These are phyloP conservation scores for Nomada ferruginata DNA, from an alignment of 2,888 invertebrate species.

Conservation along the genomic window DNA sequence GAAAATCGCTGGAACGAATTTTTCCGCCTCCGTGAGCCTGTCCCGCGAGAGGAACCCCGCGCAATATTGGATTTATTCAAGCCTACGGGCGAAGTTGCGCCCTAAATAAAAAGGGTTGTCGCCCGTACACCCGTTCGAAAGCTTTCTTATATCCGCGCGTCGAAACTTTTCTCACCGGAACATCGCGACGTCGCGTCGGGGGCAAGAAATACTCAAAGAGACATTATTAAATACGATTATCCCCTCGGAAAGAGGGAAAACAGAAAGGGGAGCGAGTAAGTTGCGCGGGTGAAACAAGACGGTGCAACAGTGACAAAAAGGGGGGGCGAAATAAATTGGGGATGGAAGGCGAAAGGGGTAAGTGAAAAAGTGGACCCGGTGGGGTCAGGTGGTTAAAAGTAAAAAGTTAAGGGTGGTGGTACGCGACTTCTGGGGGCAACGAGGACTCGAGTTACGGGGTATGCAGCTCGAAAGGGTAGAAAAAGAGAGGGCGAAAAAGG, in stretches of 20 bases:
- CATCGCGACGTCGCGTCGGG: conserved; percentile 73
- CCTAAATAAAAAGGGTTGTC: conserved; percentile 84
- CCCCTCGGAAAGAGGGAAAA: conserved; percentile 32
- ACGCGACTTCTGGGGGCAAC: conserved; percentile 64
- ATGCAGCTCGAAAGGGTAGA: conserved; percentile 60
- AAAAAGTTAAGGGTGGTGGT: conserved; percentile 63
- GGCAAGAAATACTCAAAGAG: conserved; percentile 79
- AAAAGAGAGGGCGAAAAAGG: conserved; percentile 24
- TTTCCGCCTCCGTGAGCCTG: conserved; percentile 43
- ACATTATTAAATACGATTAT: conserved; percentile 83
- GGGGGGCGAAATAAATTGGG: conserved; percentile 13
- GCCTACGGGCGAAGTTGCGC: conserved; percentile 77
- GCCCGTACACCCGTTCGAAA: conserved; percentile 51
- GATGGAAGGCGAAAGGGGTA: conserved; percentile 54
- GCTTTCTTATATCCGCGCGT: conserved; percentile 58
- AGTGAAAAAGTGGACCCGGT: conserved; percentile 58
- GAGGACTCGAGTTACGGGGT: conserved; percentile 47
- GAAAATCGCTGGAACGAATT: conserved; percentile 42
- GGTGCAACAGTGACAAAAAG: conserved; percentile 34
- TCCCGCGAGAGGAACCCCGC: conserved; percentile 48
- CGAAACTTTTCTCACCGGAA: conserved; percentile 72
- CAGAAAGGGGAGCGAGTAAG: conserved; percentile 26
- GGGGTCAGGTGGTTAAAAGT: conserved; percentile 64
- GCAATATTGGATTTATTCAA: conserved; percentile 83
- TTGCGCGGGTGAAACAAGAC: conserved; percentile 13